A percentile compares a stretch with the other conserved stretches of the same genome.
These are phyloP conservation scores for Salpingus planirostris DNA, from an alignment of 2,888 invertebrate genomes.

Conservation along the genomic window DNA sequence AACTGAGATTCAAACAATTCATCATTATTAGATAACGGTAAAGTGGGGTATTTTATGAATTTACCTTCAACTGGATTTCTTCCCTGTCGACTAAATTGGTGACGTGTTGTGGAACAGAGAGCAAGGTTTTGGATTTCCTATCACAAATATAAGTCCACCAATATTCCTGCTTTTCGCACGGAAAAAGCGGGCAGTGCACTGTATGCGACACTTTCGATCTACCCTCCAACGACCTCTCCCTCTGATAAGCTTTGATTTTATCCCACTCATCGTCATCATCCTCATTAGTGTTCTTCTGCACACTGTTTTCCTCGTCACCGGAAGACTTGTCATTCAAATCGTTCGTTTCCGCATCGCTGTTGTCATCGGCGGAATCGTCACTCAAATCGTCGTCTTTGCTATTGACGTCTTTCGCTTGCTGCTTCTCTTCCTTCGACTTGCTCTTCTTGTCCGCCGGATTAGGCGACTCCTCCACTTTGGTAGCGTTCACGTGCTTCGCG, in stretches of 20 bases:
- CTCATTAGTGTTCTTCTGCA: slow-evolving; percentile 29
- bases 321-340: slow-evolving; percentile 38
- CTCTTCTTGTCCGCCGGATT: slow-evolving; percentile 22
- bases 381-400: slow-evolving; percentile 23
- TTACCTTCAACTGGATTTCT: slow-evolving; percentile 78
- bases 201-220: slow-evolving; percentile 89
- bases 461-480: slow-evolving; percentile 26
- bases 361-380: slow-evolving; percentile 43
- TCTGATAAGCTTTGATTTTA: slow-evolving; percentile 75
- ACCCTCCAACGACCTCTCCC: slow-evolving; percentile 82
- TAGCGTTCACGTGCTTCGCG: slow-evolving; percentile 19
- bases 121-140: slow-evolving; percentile 80
- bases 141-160: slow-evolving; percentile 99
- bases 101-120: slow-evolving; percentile 89
- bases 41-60: too few species aligned
- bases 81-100: slow-evolving; percentile 85
- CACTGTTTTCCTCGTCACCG: slow-evolving; percentile 33
- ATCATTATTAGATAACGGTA: too few species aligned
- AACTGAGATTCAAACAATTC: slow-evolving; percentile 54
- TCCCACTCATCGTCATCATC: slow-evolving; percentile 71
- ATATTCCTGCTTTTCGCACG: slow-evolving; percentile 93
- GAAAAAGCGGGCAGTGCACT: slow-evolving; percentile 96
- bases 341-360: slow-evolving; percentile 41
- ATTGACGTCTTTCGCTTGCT: slow-evolving; percentile 6
- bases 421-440: slow-evolving; percentile 13